Evolutionary conservation across 2,797 vertebrate species (phyloP), one percentile per base, ranked within the genome.

Genomic region (Macropodus opercularis): DNA sequence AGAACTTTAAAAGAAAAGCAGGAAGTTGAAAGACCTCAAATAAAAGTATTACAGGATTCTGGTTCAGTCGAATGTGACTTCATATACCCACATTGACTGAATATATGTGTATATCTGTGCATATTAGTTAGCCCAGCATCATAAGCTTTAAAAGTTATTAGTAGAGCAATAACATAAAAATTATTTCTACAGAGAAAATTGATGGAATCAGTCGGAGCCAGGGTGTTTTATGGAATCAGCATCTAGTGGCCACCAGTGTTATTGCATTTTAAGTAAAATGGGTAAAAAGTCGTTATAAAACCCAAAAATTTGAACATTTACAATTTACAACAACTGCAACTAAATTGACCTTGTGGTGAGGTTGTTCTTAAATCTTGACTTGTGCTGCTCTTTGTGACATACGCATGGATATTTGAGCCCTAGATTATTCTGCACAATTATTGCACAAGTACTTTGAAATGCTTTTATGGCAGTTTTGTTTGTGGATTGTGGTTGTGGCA

Each of bases 1-100:
- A 69, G 49, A 79, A 77, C 65, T 79, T 83, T 73, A 44, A 42
- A 55, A 69, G 58, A 63, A 55, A 63, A 78, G 57, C 54, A 68
- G 55, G 32, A 71, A 56, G 70, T 83, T 78, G 34, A 76, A 69
- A 66, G 58, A 19, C 7, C 51, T 27, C 34, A 13, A 48, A 24
- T 26, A 5, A 51, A 41, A 62, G 8, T 1, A 36, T 68, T n/a
- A n/a, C n/a, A n/a, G n/a, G n/a, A n/a, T n/a, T n/a, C n/a, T n/a
- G n/a, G n/a, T n/a, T n/a, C n/a, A n/a, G n/a, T n/a, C n/a, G n/a
- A n/a, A n/a, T n/a, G n/a, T n/a, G n/a, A n/a, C n/a, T n/a, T n/a
- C n/a, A n/a, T n/a, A n/a, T n/a, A n/a, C n/a, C n/a, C n/a, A n/a
- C n/a, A n/a, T n/a, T n/a, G n/a, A n/a, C n/a, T n/a, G n/a, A n/a